A percentile compares a stretch with the other conserved stretches of the same genome.
Conservation (phyloP, 2,797 vertebrate genomes). For the Sitta carolinensis region DNA sequence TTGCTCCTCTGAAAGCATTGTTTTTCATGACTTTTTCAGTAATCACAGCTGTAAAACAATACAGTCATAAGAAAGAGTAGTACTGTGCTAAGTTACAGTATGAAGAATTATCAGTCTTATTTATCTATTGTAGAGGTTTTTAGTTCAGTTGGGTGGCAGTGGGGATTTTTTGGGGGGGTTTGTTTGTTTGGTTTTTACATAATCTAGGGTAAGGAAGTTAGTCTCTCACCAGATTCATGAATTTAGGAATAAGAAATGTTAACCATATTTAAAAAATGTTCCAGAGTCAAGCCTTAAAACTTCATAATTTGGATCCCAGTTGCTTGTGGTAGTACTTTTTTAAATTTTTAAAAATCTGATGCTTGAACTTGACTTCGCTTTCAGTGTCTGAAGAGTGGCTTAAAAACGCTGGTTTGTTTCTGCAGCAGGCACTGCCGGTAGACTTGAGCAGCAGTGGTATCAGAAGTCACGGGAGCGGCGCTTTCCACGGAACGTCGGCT, state of each 20-base stretch:
- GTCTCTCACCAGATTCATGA: background rate
- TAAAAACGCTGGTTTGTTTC: slow-evolving; percentile 46
- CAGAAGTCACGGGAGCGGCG: slow-evolving; percentile 83
- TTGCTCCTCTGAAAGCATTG: background rate
- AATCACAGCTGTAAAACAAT: background rate
- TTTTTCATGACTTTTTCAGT: background rate
- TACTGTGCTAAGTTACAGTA: background rate
- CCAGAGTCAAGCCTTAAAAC: background rate
- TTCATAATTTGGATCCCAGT: background rate
- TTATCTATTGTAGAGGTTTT: background rate
- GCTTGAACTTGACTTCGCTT: background rate
- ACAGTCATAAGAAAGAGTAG: background rate
- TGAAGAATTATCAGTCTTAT: background rate
- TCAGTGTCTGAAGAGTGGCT: background rate
- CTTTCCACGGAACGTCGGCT: slow-evolving; percentile 92
- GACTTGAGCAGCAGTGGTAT: slow-evolving; percentile 93
- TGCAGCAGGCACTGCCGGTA: slow-evolving; percentile 92
- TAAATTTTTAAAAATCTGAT: background rate
- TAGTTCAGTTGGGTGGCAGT: background rate
- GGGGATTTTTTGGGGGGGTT: accelerated
- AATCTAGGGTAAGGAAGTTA: background rate
- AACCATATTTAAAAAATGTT: background rate
- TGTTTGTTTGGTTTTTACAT: background rate
- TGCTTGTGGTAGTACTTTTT: background rate
- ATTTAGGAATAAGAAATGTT: background rate